phyloP scores from a whole-genome alignment of 2,113 vertebrate genomes.

The Mobula hypostoma region DNA sequence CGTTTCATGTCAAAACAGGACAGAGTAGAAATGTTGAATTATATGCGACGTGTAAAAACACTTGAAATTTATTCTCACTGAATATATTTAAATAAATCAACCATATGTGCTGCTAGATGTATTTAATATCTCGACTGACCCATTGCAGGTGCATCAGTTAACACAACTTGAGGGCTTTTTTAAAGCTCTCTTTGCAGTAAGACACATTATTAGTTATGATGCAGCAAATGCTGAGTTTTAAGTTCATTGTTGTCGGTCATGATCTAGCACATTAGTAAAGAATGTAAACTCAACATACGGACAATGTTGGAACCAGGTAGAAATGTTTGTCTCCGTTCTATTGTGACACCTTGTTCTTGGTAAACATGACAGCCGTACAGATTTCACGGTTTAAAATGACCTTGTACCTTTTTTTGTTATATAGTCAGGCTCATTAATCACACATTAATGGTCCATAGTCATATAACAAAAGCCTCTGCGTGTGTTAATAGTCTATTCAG shows the following conservation, averaged over 20 bases:
- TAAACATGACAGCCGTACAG: neutral
- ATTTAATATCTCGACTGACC: neutral
- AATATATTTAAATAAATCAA: neutral
- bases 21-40: neutral
- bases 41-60: neutral
- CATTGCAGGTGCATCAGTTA: conserved; percentile 20
- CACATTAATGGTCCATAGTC: neutral
- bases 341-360: neutral
- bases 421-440: conserved; percentile 23
- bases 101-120: neutral
- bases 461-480: conserved; percentile 21
- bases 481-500: conserved; percentile 37
- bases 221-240: neutral
- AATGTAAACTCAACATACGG: neutral
- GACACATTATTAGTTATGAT: neutral
- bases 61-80: conserved; percentile 1
- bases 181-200: neutral
- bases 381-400: conserved; percentile 4
- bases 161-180: neutral
- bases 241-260: no score
- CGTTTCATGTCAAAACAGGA: no score
- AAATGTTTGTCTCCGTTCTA: neutral
- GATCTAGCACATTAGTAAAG: neutral
- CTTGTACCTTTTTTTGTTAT: conserved; percentile 3
- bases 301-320: neutral